Base-by-base conservation (phyloP, 2,113 vertebrate species). In the Ovis canadensis region DNA sequence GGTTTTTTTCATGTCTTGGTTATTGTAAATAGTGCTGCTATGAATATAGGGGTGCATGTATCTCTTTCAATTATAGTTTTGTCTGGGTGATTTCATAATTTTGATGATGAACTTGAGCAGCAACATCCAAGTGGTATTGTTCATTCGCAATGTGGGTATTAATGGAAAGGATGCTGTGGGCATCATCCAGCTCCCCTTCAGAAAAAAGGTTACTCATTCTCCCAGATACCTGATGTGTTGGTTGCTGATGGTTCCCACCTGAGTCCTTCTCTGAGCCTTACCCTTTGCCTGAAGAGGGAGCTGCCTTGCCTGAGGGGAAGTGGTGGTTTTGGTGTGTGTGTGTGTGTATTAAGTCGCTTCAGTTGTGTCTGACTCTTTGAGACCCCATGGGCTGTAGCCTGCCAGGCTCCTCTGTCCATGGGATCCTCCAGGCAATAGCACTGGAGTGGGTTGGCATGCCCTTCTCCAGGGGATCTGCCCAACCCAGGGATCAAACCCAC, bases 181-280 rank as follows among this genome's bases (percentile, higher is more conserved):
- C 0, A 1, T 10, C 4, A 23, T 4, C 7, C 13, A 3, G 10
- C 19, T 33, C 36, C 4, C 4, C 52, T 64, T 78, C 19, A 45
- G 43, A 10, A 50, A 50, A 64, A 50, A 43, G 29, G 15, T 4
- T 6, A 2, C 33, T 57, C 14, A 6, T n/a, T 90, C 13, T 90
- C 36, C n/a, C 16, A n/a, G 43, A 25, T 31, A 11, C 48, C 36
- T 36, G 62, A 29, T 10, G 17, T 21, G 15, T 52, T 59, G 74
- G 17, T 33, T 80, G 54, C 33, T 43, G n/a, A 27, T 9, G 83
- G 33, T 27, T 90, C 15, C 4, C 11, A 29, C 8, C 11, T 4
- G 19, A 83, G 33, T 45, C 27, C 8, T 43, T 93, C n/a, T 91
- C 50, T 62, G 14, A 81, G 11, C 3, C 52, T 50, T 12, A 25